Conservation (phyloP, 2,113 vertebrate genomes). For the Nycticryphes semicollaris region DNA sequence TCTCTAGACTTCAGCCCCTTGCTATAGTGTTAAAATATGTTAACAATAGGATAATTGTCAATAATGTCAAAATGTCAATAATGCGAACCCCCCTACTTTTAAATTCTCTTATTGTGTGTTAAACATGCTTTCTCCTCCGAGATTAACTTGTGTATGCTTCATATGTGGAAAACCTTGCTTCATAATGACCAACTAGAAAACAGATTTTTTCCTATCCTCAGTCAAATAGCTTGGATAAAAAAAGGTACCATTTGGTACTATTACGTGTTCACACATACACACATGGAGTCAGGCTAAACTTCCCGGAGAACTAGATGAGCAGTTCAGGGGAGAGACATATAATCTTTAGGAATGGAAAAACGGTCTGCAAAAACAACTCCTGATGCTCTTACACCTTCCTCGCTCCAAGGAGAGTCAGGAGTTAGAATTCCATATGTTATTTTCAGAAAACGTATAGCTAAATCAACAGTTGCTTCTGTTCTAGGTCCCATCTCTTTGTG, state of each 20-base stretch:
- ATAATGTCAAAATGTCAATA: too few species aligned
- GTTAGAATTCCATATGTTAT: background rate
- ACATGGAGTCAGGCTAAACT: background rate
- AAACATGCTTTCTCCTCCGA: background rate
- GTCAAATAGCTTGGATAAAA: background rate
- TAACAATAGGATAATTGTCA: background rate
- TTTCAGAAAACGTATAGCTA: background rate
- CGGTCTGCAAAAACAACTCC: background rate
- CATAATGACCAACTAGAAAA: background rate
- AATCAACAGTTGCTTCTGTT: background rate
- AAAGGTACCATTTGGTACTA: background rate
- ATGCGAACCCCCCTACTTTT: accelerated
- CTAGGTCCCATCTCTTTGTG: background rate
- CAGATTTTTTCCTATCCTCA: background rate
- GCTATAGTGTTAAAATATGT: accelerated
- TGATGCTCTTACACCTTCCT: background rate
- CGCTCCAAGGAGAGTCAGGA: background rate
- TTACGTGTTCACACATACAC: accelerated
- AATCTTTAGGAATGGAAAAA: background rate
- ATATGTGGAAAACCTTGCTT: background rate
- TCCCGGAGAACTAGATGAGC: background rate
- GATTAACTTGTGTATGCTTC: background rate
- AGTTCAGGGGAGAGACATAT: background rate
- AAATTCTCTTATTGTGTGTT: background rate
- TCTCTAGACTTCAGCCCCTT: background rate